phyloP scores from a whole-genome alignment of 2,797 vertebrate species.

The Gambelia wislizenii region DNA sequence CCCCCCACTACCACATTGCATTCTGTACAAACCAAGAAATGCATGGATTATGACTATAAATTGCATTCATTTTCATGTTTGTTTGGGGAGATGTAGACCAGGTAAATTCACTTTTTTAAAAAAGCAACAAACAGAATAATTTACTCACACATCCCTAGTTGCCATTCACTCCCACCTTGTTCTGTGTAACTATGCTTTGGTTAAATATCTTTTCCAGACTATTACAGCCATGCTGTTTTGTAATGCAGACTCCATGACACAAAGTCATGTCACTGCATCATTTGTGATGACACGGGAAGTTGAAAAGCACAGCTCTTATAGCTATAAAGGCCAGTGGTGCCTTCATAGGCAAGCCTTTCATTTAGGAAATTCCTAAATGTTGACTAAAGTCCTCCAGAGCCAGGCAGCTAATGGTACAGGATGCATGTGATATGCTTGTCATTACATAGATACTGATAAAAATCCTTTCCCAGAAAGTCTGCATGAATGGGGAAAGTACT shows the following conservation, averaged over 20 bases:
- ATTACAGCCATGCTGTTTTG: conserved; percentile 61
- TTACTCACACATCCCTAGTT: not conserved
- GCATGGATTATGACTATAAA: not conserved
- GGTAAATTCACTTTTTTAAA: not conserved
- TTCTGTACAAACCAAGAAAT: not conserved
- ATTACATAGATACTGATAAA: conserved; percentile 71
- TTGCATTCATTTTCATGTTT: not conserved
- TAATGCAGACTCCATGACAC: conserved; percentile 69
- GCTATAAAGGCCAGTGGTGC: conserved; percentile 66
- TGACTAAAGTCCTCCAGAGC: conserved; percentile 80
- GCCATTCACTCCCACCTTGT: not conserved
- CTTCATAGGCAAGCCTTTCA: conserved; percentile 83
- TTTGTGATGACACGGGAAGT: conserved; percentile 77
- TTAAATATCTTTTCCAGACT: not conserved
- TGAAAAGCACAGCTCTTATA: conserved; percentile 73
- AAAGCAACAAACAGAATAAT: not conserved
- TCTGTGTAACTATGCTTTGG: not conserved
- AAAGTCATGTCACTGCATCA: conserved; percentile 77
- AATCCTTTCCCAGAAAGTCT: conserved; percentile 70
- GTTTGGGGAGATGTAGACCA: not conserved
- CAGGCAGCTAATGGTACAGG: conserved; percentile 73
- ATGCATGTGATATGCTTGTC: conserved; percentile 81
- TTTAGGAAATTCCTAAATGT: conserved; percentile 84
- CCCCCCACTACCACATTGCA: not conserved
- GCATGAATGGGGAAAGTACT: conserved; percentile 67